Evolutionary conservation across 2,888 invertebrate genomes (phyloP), one percentile per base, ranked within the genome.

Genomic region (Temnothorax ravouxi): DNA sequence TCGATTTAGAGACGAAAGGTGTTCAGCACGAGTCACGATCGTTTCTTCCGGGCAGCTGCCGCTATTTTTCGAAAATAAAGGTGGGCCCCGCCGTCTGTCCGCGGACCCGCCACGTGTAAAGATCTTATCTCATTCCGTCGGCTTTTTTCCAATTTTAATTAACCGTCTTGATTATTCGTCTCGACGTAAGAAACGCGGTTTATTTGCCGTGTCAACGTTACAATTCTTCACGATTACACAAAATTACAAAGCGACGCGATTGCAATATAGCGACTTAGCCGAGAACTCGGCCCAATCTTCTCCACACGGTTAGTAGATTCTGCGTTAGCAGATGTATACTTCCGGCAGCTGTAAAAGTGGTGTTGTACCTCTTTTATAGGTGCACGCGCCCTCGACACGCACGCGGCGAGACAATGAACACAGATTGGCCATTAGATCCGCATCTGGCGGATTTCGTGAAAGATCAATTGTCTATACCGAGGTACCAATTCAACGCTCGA

Each of bases 321-420:
- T 87, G 92, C 72, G 47, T 71, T 47, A 79, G 92, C 93, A 93
- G 94, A 93, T 94, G 94, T 93, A 88, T 90, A 93, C 93, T 94
- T 94, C 94, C 94, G 94, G 93, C 94, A 94, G 94, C 93, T 94
- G 94, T 88, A 81, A 91, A 89, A 90, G 91, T 80, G 86, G 92
- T 56, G 91, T 93, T 93, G 92, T 92, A 92, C 90, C 92, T 64
- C 90, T 91, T 91, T 89, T 91, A 90, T 89, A 88, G 47, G 88
- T 92, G 92, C 93, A 94, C 93, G 93, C 93, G 93, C 91, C 91
- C 91, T 91, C 89, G 80, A 76, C 88, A 79, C 86, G 79, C 84
- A 83, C 77, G 72, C 80, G 88, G 86, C 88, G 83, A 90, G 89
- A 87, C 82, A 67, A 77, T 79, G 47, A 61, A 75, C 83, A 86